Evolutionary conservation across 2,888 invertebrate species (phyloP), one percentile per base, ranked within the genome.

Genomic region (Scaptomyza reducta): DNA sequence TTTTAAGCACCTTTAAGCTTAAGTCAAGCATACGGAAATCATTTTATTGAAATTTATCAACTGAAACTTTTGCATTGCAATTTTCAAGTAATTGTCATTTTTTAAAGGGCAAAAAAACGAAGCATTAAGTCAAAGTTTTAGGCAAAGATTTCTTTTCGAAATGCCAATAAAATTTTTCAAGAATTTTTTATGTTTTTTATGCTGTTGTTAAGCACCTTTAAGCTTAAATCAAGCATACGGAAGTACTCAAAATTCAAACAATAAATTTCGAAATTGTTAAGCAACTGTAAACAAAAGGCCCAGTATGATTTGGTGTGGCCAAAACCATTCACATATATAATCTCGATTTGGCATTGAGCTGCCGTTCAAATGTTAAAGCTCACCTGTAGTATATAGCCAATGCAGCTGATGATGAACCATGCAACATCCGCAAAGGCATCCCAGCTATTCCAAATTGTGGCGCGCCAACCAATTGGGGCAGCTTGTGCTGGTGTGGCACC

Each of bases 361-460:
- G 10, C 5, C 18, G 14, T 6, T 33, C 0, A 14, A 47, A 41
- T 33, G n/a, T 16, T 33, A 13, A 6, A 6, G 7, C 72, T 74
- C 13, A 74, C 73, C 73, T 74, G 73, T 0, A 74, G 40, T 56
- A 92, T 92, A 57, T 87, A 92, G 67, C 91, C 91, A 65, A 91
- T 85, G 55, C 91, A 87, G 59, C 88, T 88, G 33, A 89, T 75
- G 56, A 92, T 83, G 69, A 91, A 91, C 84, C 88, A 83, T 14
- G 80, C 58, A 16, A 92, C 85, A 69, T 91, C 91, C 38, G 82
- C 65, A 45, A 91, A 76, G 11, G 89, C 81, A 56, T 90, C 87
- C 84, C 88, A 86, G 77, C 67, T 79, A 72, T 84, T 88, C 82
- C 82, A 81, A 16, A 83, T 53, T 11, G 38, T 35, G 27, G 84